Evolutionary conservation across 2,888 invertebrate genomes (phyloP).

Genomic region (Drosophila infuscata): DNA sequence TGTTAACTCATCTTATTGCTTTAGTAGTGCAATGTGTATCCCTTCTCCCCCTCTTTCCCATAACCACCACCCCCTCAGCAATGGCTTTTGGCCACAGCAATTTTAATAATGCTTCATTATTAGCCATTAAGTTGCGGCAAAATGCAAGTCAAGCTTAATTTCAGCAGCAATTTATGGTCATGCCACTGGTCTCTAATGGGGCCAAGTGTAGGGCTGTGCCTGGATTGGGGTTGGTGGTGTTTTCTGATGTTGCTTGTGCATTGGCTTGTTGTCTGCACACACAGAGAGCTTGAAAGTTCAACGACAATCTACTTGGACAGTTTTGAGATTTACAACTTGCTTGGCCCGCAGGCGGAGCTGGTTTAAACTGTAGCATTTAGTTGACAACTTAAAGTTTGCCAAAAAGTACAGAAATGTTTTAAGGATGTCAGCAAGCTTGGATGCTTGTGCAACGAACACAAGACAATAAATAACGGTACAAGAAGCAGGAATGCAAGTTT

Average conservation of each 20-base stretch:
- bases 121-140: slow-evolving; percentile 56
- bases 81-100: slow-evolving; percentile 8
- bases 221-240: background rate
- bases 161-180: slow-evolving; percentile 35
- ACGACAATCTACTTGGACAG: slow-evolving; percentile 34
- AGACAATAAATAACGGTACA: background rate
- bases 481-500: background rate
- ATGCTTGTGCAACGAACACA: background rate
- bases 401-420: slow-evolving; percentile 2
- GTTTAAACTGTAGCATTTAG: slow-evolving; percentile 22
- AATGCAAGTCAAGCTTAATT: slow-evolving; percentile 57
- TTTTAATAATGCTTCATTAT: slow-evolving; percentile 70
- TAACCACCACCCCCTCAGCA: too few species aligned
- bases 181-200: background rate
- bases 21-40: slow-evolving; percentile 12
- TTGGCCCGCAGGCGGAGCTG: slow-evolving; percentile 4
- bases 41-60: too few species aligned
- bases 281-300: slow-evolving; percentile 38
- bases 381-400: slow-evolving; percentile 22
- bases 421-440: background rate
- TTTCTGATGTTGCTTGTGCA: background rate
- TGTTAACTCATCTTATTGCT: background rate
- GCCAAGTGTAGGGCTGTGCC: background rate
- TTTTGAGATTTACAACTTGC: slow-evolving; percentile 34
- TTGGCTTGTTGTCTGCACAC: slow-evolving; percentile 11